These are phyloP conservation scores for Thymelicus sylvestris DNA, from an alignment of 2,888 invertebrate genomes.

Conservation along the genomic window DNA sequence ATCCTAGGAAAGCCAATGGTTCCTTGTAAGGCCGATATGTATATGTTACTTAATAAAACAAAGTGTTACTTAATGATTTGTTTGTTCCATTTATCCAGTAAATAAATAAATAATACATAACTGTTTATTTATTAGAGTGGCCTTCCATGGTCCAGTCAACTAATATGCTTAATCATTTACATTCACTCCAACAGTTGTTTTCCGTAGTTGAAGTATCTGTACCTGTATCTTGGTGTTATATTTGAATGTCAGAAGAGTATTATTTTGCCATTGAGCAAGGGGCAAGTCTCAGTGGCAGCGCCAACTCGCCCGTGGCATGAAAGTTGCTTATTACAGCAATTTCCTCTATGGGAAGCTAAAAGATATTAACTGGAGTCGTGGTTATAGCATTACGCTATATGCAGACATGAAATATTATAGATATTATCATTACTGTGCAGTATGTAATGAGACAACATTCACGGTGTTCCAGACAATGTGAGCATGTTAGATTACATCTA, in stretches of 20 bases:
- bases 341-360: slow-evolving; percentile 37
- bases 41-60: no score
- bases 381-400: slow-evolving; percentile 31
- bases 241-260: slow-evolving; percentile 29
- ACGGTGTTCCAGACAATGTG: slow-evolving; percentile 16
- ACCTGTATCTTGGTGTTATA: background rate
- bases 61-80: no score
- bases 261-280: slow-evolving; percentile 28
- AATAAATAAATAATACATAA: no score
- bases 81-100: no score
- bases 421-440: slow-evolving; percentile 25
- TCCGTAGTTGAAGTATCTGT: background rate
- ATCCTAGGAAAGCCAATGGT: no score
- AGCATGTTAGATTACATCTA: slow-evolving; percentile 20
- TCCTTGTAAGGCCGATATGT: no score
- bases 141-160: no score
- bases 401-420: slow-evolving; percentile 29
- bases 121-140: no score
- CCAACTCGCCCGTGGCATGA: slow-evolving; percentile 30
- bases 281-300: slow-evolving; percentile 23
- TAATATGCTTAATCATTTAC: background rate
- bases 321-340: slow-evolving; percentile 36
- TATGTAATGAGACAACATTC: slow-evolving; percentile 30
- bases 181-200: background rate
- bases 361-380: slow-evolving; percentile 33